Percentiles rank a stretch among this genome's conserved stretches.
These are phyloP conservation scores for Zapornia atra DNA, from an alignment of 2,113 vertebrate genomes.

Conservation along the genomic window DNA sequence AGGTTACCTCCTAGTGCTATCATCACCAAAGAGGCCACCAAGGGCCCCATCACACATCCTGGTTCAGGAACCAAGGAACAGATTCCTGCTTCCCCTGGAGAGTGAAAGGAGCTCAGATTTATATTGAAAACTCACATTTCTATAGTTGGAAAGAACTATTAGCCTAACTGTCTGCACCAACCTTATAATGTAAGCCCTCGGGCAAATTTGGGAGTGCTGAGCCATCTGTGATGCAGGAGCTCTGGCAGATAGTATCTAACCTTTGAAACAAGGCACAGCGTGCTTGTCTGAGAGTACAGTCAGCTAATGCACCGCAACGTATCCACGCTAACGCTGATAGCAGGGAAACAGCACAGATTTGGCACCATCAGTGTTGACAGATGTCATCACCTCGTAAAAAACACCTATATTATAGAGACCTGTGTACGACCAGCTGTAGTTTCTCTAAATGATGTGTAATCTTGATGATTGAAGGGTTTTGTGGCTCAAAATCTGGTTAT, in stretches of 20 bases:
- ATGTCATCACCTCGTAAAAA: slow-evolving; percentile 37
- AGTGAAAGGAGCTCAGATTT: neutral
- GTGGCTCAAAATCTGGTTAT: neutral
- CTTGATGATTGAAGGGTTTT: neutral
- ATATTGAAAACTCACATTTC: neutral
- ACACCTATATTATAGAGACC: neutral
- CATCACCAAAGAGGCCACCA: neutral
- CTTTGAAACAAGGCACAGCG: neutral
- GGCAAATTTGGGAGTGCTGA: neutral
- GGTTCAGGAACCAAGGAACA: neutral
- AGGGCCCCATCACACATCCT: neutral
- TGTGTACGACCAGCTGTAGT: neutral
- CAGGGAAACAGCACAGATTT: neutral
- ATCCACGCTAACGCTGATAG: neutral
- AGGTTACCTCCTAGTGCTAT: neutral
- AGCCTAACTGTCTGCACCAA: neutral
- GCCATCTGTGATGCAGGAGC: neutral
- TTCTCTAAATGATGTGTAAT: neutral
- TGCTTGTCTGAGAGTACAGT: neutral
- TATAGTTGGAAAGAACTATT: neutral
- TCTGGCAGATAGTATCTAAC: neutral
- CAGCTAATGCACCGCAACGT: neutral
- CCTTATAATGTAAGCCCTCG: neutral
- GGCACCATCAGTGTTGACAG: neutral
- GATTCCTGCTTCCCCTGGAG: neutral